Evolutionary conservation across 2,888 invertebrate genomes (phyloP), one percentile per base, ranked within the genome.

Genomic region (Cheiracanthium punctorium): DNA sequence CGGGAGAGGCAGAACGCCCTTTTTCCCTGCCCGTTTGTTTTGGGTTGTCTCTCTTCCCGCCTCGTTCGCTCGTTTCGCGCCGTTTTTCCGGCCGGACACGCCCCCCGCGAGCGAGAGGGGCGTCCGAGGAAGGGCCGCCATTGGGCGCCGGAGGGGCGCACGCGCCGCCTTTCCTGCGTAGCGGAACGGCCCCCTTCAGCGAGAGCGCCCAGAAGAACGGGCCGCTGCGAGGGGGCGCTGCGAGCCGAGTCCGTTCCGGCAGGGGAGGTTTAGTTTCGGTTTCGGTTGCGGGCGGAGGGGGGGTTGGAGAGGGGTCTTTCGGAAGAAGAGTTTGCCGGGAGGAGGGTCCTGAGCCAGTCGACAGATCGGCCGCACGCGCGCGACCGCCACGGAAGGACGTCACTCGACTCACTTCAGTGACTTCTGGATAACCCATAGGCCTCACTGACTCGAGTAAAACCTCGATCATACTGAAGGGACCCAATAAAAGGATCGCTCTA

Each of bases 41-140:
- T n/a, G n/a, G 20, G 58, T 58, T 24, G 24, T 20, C 24, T 24
- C 1, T 24, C 58, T 58, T 17, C 58, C 20, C 33, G 73, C n/a
- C n/a, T n/a, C n/a, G n/a, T n/a, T 72, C 80, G 80, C 72, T 80
- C 74, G 76, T 84, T 80, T 48, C 74, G 74, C 75, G 81, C 43
- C 67, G 79, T 74, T 81, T 81, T 48, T 48, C 37, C 70, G 76
- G 67, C 37, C 70, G 76, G 67, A 65, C 75, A 76, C 80, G 67
- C 69, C 87, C 74, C 70, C 79, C 70, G 69, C 74, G 17, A 20
- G 43, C 87, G 72, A 74, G 72, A 76, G 73, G 70, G 64, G 72
- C 79, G 71, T 82, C 58, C 14, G 24, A 86, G 80, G 80, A 76
- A 88, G 80, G 75, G 74, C n/a, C 24, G 30, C 4, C 67, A 72